Evolutionary conservation across 1,140 invertebrate species (phyloP).

Genomic region (Cydia amplana): DNA sequence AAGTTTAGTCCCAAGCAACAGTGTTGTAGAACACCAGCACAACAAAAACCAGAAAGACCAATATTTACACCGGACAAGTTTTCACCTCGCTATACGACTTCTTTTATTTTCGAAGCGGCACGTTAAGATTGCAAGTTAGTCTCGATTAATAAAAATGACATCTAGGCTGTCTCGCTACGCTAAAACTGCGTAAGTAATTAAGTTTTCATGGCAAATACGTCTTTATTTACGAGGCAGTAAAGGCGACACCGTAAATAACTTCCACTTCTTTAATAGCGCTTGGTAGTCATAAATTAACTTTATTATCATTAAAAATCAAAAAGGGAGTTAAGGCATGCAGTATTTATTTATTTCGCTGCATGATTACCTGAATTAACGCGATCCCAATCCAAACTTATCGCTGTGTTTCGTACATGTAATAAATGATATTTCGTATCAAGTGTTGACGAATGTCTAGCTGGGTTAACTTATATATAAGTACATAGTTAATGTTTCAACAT

Average conservation of each 20-base stretch:
- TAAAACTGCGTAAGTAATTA: background rate
- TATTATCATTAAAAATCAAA: constrained; percentile 37
- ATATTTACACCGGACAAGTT: constrained; percentile 26
- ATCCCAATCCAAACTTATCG: background rate
- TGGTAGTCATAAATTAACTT: constrained; percentile 57
- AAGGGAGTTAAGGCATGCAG: constrained; percentile 13
- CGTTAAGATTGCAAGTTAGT: constrained; percentile 30
- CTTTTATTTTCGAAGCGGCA: constrained; percentile 32
- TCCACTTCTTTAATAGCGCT: constrained; percentile 50
- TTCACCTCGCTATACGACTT: constrained; percentile 18
- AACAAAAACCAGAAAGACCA: constrained; percentile 21
- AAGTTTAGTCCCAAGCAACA: background rate
- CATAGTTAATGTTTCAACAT: no score
- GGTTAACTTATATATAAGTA: no score
- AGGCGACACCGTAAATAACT: constrained; percentile 45
- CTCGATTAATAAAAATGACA: constrained; percentile 50
- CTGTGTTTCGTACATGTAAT: background rate
- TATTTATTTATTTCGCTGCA: background rate
- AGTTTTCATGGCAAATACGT: background rate
- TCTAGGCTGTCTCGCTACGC: constrained; percentile 15
- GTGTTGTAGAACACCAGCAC: background rate
- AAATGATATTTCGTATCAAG: background rate
- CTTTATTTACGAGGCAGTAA: background rate
- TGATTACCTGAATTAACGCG: background rate
- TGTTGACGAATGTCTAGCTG: background rate